Evolutionary conservation across 2,797 vertebrate species (phyloP).

Genomic region (Lophius americanus): DNA sequence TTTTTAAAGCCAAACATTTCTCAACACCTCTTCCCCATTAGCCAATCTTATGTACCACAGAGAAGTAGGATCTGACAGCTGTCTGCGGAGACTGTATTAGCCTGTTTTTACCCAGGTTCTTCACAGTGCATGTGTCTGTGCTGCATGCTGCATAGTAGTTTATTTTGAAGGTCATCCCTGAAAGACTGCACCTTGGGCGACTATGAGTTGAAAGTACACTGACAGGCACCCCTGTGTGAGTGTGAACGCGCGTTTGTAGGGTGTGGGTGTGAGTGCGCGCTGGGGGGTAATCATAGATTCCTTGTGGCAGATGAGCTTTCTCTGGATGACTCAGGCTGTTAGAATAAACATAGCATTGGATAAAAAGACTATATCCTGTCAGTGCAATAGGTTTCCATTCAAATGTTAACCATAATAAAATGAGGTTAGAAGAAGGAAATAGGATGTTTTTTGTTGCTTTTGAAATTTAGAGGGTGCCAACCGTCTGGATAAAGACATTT

Average conservation of each 20-base stretch:
- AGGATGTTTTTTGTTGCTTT: constrained; percentile 6
- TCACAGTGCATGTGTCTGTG: constrained; percentile 40
- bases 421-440: constrained; percentile 3
- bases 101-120: constrained; percentile 42
- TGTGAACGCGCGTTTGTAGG: constrained; percentile 22
- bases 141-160: constrained; percentile 53
- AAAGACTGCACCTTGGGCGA: constrained; percentile 57
- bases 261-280: constrained; percentile 16
- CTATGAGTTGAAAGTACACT: constrained; percentile 53
- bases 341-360: constrained; percentile 64
- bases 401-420: constrained; percentile 50
- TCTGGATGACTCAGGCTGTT: constrained; percentile 40
- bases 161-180: constrained; percentile 70
- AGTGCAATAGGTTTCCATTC: constrained; percentile 42
- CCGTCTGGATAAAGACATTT: constrained; percentile 9
- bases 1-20: constrained; percentile 22
- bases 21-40: constrained; percentile 16
- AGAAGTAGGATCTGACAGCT: constrained; percentile 63
- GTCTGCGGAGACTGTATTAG: constrained; percentile 55
- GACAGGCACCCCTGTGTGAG: constrained; percentile 61
- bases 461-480: constrained; percentile 9
- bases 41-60: constrained; percentile 16
- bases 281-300: constrained; percentile 50
- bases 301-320: constrained; percentile 73
- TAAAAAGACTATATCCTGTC: constrained; percentile 61